Evolutionary conservation across 2,888 invertebrate genomes (phyloP), one percentile per base, ranked within the genome.

Genomic region (Linnaemya vulpina): DNA sequence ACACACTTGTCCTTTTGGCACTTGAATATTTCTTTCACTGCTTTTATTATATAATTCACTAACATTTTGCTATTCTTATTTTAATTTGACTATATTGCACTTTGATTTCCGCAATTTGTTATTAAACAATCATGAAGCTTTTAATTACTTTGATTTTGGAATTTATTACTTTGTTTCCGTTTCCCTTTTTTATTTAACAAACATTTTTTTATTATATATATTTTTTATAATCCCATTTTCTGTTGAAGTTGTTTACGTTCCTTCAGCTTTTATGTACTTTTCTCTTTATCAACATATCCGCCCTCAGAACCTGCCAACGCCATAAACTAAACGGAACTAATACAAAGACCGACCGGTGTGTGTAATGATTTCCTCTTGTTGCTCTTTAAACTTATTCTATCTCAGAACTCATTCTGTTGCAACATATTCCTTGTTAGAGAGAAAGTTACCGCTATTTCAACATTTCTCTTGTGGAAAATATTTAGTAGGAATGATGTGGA

Each of bases 261-360:
- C 49, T 20, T 58, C 8, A 3, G 38, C 51, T 49, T 60, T 25
- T 70, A 13, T 7, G 22, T 8, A 13, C 22, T 46, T 70, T 10
- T 65, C 38, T 51, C 40, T 51, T 20, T 51, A 5, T 63, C 10
- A 67, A 10, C 30, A 63, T 75, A 71, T 79, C 82, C 83, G 75
- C 58, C 77, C 81, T 75, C 51, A 84, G 79, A 86, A 87, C 86
- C 81, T 86, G 78, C 74, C 86, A 80, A 68, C 67, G 73, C 75
- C 68, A 84, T 78, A 76, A 79, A 79, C 81, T 68, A 84, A 86
- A 87, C 84, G 87, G 84, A 86, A 87, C 87, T 87, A 84, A 80
- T 73, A 78, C 65, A 79, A 75, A 78, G 5, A n/a, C n/a, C n/a
- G 40, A 51, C 78, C 83, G 76, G 77, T 80, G 81, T 81, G 74